Base-by-base conservation (phyloP, 2,113 vertebrate species). In the Cinclus cinclus region DNA sequence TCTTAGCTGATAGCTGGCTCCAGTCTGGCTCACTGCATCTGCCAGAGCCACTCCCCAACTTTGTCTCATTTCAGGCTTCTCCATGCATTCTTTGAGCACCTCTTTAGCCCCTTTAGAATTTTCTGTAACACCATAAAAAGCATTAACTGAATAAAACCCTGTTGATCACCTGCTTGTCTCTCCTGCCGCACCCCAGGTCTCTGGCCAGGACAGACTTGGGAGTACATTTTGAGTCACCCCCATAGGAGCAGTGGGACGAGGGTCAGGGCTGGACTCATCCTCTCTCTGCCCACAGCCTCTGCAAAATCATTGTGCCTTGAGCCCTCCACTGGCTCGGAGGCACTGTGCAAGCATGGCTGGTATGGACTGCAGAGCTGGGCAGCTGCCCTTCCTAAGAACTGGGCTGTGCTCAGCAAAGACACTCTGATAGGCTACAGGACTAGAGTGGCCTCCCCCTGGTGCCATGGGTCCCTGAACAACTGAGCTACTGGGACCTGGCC, bases 291-390 rank as follows among this genome's bases (percentile, higher is more conserved):
- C 14, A 8, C 31, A 69, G 49, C 41, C 6, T 56, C 39, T 53
- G 44, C 15, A 9, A 55, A 71, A 55, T 27, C 0, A 0, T 13
- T 4, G 3, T 71, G 33, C 25, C 35, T 41, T 2, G 6, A 71
- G 58, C 44, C 20, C 22, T 33, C 46, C 2, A 0, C 39, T 11
- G 16, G 22, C 28, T 78, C 31, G 23, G 39, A 78, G 78, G 65
- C 2, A 4, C 30, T 52, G 37, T 22, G n/a, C 1, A 0, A 37
- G 56, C 3, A 2, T 4, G 12, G 24, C 50, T 76, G 33, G 17
- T 15, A 30, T 6, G 4, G 59, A 52, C 49, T 44, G 69, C 90
- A 47, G 49, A 41, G 23, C 39, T 20, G 33, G 22, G 25, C 4
- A 15, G 35, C 41, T 11, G 2, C 24, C 62, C 3, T 39, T 76